Conservation (phyloP, 2,797 vertebrate genomes). For the Australoheros facetus region DNA sequence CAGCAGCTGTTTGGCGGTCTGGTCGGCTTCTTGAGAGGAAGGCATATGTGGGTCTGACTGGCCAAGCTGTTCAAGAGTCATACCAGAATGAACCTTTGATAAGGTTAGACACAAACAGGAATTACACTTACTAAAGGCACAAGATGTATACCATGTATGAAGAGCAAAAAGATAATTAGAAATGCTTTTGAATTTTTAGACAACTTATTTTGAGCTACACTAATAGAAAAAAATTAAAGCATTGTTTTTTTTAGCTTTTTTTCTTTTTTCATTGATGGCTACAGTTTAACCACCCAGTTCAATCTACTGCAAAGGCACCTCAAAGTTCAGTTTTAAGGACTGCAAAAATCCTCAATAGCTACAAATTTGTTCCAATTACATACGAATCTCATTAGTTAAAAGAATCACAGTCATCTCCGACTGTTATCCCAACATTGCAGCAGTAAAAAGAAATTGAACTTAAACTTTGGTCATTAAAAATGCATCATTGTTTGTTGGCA, state of each 20-base stretch:
- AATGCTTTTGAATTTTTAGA: conserved; percentile 18
- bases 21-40: conserved; percentile 58
- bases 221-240: conserved; percentile 1
- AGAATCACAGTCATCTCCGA: neutral
- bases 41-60: conserved; percentile 65
- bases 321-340: neutral
- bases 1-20: conserved; percentile 80
- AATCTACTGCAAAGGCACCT: neutral
- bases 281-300: neutral
- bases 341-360: neutral
- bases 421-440: neutral
- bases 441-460: neutral
- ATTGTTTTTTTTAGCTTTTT: neutral
- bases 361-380: neutral
- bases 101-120: conserved; percentile 58
- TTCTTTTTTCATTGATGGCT: neutral
- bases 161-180: conserved; percentile 36
- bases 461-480: conserved; percentile 14
- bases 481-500: neutral
- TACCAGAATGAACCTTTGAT: conserved; percentile 46
- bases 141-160: conserved; percentile 15
- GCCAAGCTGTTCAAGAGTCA: conserved; percentile 75
- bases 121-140: conserved; percentile 3
- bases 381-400: conserved; percentile 1
- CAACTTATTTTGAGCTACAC: neutral